Percentiles rank a stretch among this genome's conserved stretches.
Evolutionary conservation across 2,888 invertebrate genomes (phyloP).

Genomic region (Limnephilus marmoratus): DNA sequence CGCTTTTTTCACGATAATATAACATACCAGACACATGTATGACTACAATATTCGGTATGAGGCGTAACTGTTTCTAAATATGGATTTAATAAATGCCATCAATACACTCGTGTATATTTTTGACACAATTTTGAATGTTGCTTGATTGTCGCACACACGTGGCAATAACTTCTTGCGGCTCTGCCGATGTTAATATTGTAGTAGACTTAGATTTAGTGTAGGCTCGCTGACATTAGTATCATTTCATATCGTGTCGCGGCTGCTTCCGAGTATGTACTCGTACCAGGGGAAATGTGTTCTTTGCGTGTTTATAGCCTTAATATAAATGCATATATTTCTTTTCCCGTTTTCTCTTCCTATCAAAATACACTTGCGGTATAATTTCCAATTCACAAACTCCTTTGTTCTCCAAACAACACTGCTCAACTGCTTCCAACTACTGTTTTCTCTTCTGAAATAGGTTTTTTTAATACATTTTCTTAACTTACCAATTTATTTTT

Average conservation of each 20-base stretch:
- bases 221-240: not conserved
- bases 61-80: too few species aligned
- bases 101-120: too few species aligned
- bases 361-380: not conserved
- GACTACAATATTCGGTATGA: too few species aligned
- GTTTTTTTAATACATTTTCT: not conserved
- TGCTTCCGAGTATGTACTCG: not conserved
- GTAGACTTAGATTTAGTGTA: not conserved
- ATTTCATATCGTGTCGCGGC: not conserved
- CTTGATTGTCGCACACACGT: too few species aligned
- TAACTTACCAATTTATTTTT: not conserved
- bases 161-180: too few species aligned
- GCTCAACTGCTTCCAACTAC: not conserved
- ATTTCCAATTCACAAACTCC: not conserved
- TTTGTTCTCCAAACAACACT: not conserved
- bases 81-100: too few species aligned
- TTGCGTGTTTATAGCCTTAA: not conserved
- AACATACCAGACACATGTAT: too few species aligned
- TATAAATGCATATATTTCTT: not conserved
- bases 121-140: too few species aligned
- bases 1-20: too few species aligned
- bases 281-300: not conserved
- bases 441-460: not conserved
- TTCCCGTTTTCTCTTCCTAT: not conserved
- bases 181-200: too few species aligned